Percentiles rank a stretch among this genome's conserved stretches.
These are phyloP conservation scores for Hylia prasina DNA, from an alignment of 2,113 vertebrate genomes.

Conservation along the genomic window DNA sequence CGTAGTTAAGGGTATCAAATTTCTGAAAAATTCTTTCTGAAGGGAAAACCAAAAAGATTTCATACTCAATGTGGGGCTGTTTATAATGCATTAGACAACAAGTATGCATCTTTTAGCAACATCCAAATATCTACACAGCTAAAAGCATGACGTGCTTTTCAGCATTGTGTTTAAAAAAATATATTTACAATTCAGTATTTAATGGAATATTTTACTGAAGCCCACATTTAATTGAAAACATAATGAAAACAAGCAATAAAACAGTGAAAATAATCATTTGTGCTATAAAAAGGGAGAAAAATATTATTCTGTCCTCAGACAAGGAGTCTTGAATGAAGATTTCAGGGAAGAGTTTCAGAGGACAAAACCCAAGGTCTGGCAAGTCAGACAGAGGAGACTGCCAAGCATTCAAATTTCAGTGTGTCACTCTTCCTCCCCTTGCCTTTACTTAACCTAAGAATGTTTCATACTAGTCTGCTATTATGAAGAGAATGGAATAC, in stretches of 20 bases:
- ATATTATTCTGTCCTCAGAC: not conserved
- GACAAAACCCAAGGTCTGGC: not conserved
- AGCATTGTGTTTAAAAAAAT: not conserved
- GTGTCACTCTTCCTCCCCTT: not conserved
- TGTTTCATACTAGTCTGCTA: not conserved
- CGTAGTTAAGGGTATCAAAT: not conserved
- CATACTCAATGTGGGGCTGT: not conserved
- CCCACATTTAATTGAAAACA: not conserved
- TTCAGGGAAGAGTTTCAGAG: not conserved
- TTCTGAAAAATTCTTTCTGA: not conserved
- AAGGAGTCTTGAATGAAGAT: not conserved
- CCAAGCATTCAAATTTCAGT: not conserved
- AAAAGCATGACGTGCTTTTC: not conserved
- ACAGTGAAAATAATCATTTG: not conserved
- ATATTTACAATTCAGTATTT: not conserved
- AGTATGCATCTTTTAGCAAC: not conserved
- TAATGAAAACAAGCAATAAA: conserved; percentile 23
- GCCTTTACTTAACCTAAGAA: not conserved
- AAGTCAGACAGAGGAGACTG: not conserved
- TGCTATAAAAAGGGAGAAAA: conserved; percentile 5
- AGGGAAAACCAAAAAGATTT: not conserved
- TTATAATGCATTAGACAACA: not conserved
- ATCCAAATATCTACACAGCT: not conserved
- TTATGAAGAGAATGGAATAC: not conserved
- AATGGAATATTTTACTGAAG: not conserved